A percentile compares a stretch with the other conserved stretches of the same genome.
Conservation (phyloP, 2,113 vertebrate species). For the Pseudopipra pipra region DNA sequence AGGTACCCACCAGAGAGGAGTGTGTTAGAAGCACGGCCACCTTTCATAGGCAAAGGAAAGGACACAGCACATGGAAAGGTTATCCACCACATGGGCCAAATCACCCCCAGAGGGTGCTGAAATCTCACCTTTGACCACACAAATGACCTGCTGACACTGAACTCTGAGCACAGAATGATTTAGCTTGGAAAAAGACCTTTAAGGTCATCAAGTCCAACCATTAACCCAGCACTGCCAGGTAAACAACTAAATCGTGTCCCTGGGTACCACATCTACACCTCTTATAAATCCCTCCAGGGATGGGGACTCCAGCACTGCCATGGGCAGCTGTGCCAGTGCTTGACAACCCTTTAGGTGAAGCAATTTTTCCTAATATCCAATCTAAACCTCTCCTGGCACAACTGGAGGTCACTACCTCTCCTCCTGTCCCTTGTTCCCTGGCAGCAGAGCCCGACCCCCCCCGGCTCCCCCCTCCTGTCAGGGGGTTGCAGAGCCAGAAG, state of each 20-base stretch:
- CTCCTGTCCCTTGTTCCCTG: background rate
- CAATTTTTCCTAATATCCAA: background rate
- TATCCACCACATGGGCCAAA: background rate
- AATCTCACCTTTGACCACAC: background rate
- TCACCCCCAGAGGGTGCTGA: background rate
- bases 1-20: background rate
- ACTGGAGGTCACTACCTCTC: background rate
- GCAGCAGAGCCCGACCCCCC: background rate
- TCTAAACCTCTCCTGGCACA: background rate
- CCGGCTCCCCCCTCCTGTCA: background rate
- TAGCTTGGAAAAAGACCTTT: background rate
- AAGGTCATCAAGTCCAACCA: rapidly evolving
- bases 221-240: background rate
- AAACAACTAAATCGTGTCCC: background rate
- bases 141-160: background rate
- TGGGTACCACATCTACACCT: background rate
- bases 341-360: background rate
- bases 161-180: background rate
- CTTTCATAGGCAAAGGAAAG: background rate
- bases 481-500: background rate
- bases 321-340: background rate
- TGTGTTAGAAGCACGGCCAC: background rate
- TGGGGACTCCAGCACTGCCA: background rate
- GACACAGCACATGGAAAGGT: background rate
- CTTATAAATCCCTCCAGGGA: background rate